These are phyloP conservation scores for Macrostomum lignano DNA, from an alignment of 1,140 invertebrate species.

Conservation along the genomic window DNA sequence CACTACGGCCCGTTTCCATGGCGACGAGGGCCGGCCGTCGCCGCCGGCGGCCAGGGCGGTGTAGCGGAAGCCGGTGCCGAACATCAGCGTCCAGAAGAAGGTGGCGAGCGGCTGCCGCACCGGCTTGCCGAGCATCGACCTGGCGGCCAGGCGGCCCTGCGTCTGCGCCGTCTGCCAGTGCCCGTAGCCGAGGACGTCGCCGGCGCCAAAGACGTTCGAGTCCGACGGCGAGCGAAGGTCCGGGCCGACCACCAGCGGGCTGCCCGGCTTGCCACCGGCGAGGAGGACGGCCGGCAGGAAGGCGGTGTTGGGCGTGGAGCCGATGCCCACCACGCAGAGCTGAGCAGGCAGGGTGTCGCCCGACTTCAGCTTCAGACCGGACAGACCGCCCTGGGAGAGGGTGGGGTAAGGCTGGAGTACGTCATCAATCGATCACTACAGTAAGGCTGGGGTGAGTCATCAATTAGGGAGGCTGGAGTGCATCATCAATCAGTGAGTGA, in stretches of 20 bases:
- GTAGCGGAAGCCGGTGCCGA: constrained; percentile 57
- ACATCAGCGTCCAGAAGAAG: constrained; percentile 66
- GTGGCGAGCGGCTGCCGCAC: too few relatives aligned
- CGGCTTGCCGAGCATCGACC: constrained; percentile 1
- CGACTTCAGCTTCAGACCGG: constrained; percentile 38
- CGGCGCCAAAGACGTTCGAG: constrained; percentile 38
- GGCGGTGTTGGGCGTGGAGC: too few relatives aligned
- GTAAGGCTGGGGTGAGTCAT: constrained; percentile 16
- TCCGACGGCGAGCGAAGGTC: constrained; percentile 45
- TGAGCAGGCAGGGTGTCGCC: constrained; percentile 42
- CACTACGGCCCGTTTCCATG: too few relatives aligned
- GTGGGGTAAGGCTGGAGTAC: constrained; percentile 1
- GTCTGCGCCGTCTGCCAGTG: constrained; percentile 63
- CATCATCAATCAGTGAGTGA: too few relatives aligned
- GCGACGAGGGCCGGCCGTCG: too few relatives aligned
- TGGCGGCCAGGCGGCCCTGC: constrained; percentile 35
- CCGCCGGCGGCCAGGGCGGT: too few relatives aligned
- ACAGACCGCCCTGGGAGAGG: constrained; percentile 31
- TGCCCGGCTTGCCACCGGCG: constrained; percentile 4
- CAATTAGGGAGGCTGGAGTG: too few relatives aligned
- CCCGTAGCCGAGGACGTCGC: constrained; percentile 45
- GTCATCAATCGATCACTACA: too few relatives aligned
- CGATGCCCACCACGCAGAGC: constrained; percentile 50
- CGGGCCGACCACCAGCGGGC: constrained; percentile 13
- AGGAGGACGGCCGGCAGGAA: constrained; percentile 45